A percentile compares a stretch with the other conserved stretches of the same genome.
Conservation (phyloP, 1,140 invertebrate species). For the Drosophila navojoa region DNA sequence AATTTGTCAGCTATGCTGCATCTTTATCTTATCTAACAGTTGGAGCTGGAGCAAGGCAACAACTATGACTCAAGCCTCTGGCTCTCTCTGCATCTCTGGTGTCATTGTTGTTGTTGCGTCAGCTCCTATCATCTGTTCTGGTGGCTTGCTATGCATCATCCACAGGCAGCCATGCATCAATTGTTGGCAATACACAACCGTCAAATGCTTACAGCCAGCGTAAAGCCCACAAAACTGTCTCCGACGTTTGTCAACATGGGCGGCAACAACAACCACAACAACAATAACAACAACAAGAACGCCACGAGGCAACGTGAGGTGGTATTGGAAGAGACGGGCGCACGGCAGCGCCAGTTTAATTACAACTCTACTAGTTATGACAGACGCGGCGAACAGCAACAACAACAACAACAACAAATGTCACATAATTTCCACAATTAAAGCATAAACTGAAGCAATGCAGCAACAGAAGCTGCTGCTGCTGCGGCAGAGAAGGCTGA, state of each 20-base stretch:
- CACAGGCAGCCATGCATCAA: constrained; percentile 65
- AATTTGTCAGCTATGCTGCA: too few relatives aligned
- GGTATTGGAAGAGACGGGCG: not conserved
- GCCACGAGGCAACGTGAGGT: constrained; percentile 20
- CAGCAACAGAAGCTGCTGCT: constrained; percentile 36
- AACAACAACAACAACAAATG: constrained; percentile 45
- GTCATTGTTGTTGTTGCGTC: not conserved
- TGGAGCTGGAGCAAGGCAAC: not conserved
- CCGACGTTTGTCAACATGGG: constrained; percentile 54
- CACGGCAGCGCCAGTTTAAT: constrained; percentile 66
- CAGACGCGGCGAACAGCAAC: constrained; percentile 49
- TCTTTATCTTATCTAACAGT: too few relatives aligned
- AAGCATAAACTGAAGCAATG: constrained; percentile 77
- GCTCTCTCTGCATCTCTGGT: not conserved
- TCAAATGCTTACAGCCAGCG: constrained; percentile 68
- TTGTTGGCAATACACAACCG: constrained; percentile 69
- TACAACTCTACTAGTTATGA: constrained; percentile 78
- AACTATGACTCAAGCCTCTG: not conserved
- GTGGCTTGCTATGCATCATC: constrained; percentile 23
- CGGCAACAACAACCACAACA: constrained; percentile 61
- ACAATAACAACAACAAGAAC: constrained; percentile 3
- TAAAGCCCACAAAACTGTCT: constrained; percentile 73
- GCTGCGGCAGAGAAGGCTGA: not conserved
- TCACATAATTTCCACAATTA: constrained; percentile 81
- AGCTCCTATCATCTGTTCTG: not conserved